These are phyloP conservation scores for Pyrocephalus nanus DNA, from an alignment of 2,797 vertebrate genomes.

Conservation along the genomic window DNA sequence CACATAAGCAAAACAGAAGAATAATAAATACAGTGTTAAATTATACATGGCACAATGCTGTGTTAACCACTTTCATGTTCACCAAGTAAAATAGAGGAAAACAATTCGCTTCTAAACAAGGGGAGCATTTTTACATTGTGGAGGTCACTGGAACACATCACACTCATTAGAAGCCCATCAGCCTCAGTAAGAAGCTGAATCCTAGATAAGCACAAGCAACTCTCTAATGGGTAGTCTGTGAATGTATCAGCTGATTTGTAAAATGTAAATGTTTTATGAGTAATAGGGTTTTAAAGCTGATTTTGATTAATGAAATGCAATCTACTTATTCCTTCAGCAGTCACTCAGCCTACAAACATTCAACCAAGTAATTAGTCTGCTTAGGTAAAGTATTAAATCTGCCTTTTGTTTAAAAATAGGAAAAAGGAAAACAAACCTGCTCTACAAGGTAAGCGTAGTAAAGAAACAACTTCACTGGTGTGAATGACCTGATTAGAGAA, in stretches of 20 bases:
- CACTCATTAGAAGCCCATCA: constrained; percentile 18
- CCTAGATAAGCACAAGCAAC: not conserved
- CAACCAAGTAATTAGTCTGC: constrained; percentile 74
- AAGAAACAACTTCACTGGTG: constrained; percentile 4
- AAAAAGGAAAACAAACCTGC: constrained; percentile 21
- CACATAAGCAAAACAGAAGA: not conserved
- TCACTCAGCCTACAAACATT: constrained; percentile 54
- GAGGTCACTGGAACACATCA: constrained; percentile 37
- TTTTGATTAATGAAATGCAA: constrained; percentile 76
- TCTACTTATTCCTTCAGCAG: constrained; percentile 58
- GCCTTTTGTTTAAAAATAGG: constrained; percentile 57
- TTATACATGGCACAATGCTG: not conserved
- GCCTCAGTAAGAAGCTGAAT: not conserved
- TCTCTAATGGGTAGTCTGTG: constrained; percentile 14
- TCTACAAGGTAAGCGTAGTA: constrained; percentile 7
- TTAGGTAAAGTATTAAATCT: constrained; percentile 67
- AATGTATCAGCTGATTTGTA: constrained; percentile 31
- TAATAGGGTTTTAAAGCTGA: constrained; percentile 56
- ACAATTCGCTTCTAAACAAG: constrained; percentile 42
- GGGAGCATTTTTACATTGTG: not conserved
- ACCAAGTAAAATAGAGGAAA: not conserved
- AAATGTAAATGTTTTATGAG: constrained; percentile 63
- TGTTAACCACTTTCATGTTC: constrained; percentile 28
- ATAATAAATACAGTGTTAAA: constrained; percentile 27
- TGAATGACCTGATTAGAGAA: constrained; percentile 38